These are phyloP conservation scores for Hemistola chrysoprasaria DNA, from an alignment of 2,888 invertebrate genomes.

Conservation along the genomic window DNA sequence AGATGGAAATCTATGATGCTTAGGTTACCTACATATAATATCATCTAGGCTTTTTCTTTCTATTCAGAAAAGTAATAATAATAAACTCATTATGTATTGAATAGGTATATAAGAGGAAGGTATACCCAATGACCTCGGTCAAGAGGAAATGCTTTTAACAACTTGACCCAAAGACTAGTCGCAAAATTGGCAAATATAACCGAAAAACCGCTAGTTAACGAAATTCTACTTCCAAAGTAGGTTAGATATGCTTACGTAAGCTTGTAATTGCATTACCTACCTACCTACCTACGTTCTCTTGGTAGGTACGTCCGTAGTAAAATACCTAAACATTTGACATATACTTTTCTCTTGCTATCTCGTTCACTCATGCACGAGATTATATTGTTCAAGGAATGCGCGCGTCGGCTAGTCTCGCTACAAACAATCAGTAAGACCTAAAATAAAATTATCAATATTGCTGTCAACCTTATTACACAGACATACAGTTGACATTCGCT, in stretches of 20 bases:
- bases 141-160: slow-evolving; percentile 1
- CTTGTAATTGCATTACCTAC: slow-evolving; percentile 69
- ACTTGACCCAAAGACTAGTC: slow-evolving; percentile 1
- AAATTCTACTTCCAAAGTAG: slow-evolving; percentile 54
- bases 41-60: no score
- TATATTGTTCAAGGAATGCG: slow-evolving; percentile 78
- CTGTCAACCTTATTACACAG: slow-evolving; percentile 25
- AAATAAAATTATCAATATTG: slow-evolving; percentile 32
- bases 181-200: background rate
- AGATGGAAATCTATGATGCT: no score
- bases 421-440: slow-evolving; percentile 47
- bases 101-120: no score
- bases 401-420: slow-evolving; percentile 79
- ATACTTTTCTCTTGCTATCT: slow-evolving; percentile 70
- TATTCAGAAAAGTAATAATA: no score
- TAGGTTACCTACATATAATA: no score
- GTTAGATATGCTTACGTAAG: slow-evolving; percentile 72
- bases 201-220: slow-evolving; percentile 1
- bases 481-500: slow-evolving; percentile 49
- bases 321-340: slow-evolving; percentile 81
- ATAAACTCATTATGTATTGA: no score
- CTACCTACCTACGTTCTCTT: slow-evolving; percentile 70
- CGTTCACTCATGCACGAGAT: slow-evolving; percentile 67
- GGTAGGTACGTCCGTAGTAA: slow-evolving; percentile 60
- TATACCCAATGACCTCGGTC: slow-evolving; percentile 1